These are phyloP conservation scores for Dasyprocta punctata DNA, from an alignment of 2,113 vertebrate genomes.

Conservation along the genomic window DNA sequence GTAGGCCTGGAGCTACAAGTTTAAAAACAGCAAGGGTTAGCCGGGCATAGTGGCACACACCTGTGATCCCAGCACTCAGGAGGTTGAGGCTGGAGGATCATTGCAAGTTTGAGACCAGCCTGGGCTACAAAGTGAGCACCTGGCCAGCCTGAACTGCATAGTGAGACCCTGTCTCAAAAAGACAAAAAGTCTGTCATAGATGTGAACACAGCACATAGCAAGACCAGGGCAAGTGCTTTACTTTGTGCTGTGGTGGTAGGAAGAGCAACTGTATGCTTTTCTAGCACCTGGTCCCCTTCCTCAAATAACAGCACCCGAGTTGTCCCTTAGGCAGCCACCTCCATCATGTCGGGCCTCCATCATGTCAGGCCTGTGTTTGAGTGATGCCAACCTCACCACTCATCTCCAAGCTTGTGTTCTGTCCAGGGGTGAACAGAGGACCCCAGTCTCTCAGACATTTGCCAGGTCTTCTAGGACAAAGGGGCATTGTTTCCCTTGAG, in stretches of 20 bases:
- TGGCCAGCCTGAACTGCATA: too few species aligned
- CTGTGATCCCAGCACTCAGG: too few species aligned
- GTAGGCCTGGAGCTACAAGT: not conserved
- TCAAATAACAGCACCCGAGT: not conserved
- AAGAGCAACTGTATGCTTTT: not conserved
- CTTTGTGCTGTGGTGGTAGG: not conserved
- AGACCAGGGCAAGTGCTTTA: not conserved
- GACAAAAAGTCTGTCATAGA: not conserved
- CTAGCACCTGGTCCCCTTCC: not conserved
- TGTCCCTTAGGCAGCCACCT: not conserved
- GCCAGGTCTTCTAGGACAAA: not conserved
- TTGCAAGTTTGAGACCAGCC: too few species aligned
- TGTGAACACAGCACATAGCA: not conserved
- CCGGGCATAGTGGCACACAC: too few species aligned
- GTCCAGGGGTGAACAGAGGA: not conserved
- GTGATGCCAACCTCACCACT: not conserved
- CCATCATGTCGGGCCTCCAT: not conserved
- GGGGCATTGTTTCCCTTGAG: not conserved
- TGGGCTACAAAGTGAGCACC: too few species aligned
- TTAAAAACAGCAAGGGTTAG: not conserved
- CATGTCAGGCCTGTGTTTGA: too few species aligned
- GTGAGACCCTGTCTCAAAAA: too few species aligned
- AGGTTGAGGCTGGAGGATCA: too few species aligned
- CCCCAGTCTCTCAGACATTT: not conserved
- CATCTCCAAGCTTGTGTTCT: not conserved